phyloP scores from a whole-genome alignment of 1,140 invertebrate species.

The Drosophila arawakana region DNA sequence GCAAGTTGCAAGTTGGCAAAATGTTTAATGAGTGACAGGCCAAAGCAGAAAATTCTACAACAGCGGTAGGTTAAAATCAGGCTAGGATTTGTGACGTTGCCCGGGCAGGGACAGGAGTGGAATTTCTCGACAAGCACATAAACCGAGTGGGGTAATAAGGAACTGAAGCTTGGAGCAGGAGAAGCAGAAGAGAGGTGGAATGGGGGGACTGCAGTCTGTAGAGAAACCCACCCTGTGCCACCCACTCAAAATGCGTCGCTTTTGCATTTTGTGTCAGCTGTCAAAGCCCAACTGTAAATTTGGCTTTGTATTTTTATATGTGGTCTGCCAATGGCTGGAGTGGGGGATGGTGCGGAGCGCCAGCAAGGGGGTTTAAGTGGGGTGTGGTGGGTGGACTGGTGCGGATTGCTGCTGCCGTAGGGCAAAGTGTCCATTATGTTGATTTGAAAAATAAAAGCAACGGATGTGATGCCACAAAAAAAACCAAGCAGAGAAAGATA shows the following conservation, averaged over 20 bases:
- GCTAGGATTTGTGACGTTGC: conserved; percentile 38
- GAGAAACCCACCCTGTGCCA: conserved; percentile 38
- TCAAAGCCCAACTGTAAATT: conserved; percentile 75
- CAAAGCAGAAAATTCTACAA: conserved; percentile 57
- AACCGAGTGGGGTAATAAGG: conserved; percentile 6
- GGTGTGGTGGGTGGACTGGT: neutral
- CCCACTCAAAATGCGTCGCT: conserved; percentile 73
- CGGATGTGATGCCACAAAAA: conserved; percentile 67
- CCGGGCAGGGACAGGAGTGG: conserved; percentile 9
- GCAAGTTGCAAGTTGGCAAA: conserved; percentile 74
- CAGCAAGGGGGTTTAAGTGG: neutral
- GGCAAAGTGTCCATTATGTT: conserved; percentile 82
- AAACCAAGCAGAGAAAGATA: conserved; percentile 23
- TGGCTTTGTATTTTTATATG: conserved; percentile 73
- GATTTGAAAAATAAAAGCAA: conserved; percentile 81
- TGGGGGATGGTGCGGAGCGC: neutral
- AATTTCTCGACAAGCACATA: conserved; percentile 16
- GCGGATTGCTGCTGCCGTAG: conserved; percentile 44
- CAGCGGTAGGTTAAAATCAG: conserved; percentile 69
- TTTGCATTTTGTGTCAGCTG: conserved; percentile 75
- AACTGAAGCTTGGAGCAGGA: neutral
- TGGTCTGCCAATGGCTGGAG: conserved; percentile 25
- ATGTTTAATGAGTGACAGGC: conserved; percentile 76
- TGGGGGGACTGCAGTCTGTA: conserved; percentile 4
- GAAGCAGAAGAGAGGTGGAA: neutral